phyloP scores from a whole-genome alignment of 2,797 vertebrate genomes.

The Silurus lanzhouensis region DNA sequence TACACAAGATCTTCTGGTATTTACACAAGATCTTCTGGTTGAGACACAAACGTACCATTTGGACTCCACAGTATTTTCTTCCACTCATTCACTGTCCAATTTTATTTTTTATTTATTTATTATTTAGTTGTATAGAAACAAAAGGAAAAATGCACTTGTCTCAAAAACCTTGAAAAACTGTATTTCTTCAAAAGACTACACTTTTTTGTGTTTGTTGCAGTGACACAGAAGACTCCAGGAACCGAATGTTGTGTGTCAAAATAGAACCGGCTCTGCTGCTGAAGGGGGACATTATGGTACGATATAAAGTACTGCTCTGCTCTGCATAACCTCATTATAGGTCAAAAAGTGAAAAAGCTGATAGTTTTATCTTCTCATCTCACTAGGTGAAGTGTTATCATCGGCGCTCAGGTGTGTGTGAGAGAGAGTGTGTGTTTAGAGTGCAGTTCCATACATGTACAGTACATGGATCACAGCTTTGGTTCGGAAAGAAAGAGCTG shows the following conservation, averaged over 20 bases:
- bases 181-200: too few species aligned
- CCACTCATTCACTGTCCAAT: too few species aligned
- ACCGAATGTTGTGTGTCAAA: constrained; percentile 81
- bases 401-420: constrained; percentile 71
- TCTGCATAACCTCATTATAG: not conserved
- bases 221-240: constrained; percentile 74
- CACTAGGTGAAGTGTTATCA: constrained; percentile 90
- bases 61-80: too few species aligned
- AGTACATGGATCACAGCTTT: constrained; percentile 84
- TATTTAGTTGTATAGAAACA: too few species aligned
- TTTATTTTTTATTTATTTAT: too few species aligned
- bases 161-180: too few species aligned
- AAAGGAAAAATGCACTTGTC: too few species aligned
- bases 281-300: constrained; percentile 93
- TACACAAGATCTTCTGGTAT: too few species aligned
- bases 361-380: constrained; percentile 27
- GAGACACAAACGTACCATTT: too few species aligned
- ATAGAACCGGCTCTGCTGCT: constrained; percentile 86
- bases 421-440: constrained; percentile 86
- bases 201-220: constrained; percentile 59
- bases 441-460: constrained; percentile 93
- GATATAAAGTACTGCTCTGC: constrained; percentile 42
- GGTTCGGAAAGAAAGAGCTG: constrained; percentile 87
- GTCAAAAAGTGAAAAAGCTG: not conserved
- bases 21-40: too few species aligned